phyloP scores from a whole-genome alignment of 2,113 vertebrate species.

The Eidolon helvum region DNA sequence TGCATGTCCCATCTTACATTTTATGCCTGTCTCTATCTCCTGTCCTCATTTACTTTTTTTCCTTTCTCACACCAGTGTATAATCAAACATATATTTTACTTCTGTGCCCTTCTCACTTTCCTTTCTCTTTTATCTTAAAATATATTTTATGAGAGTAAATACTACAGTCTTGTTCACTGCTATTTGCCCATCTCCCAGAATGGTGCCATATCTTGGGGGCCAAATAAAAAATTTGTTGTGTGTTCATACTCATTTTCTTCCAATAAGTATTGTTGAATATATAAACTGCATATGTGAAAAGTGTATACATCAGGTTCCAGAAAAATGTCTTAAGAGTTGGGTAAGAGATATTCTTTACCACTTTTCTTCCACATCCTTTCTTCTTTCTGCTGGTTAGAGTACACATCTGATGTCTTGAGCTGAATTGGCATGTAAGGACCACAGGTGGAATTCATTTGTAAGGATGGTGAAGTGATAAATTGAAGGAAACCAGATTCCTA shows the following conservation, averaged over 20 bases:
- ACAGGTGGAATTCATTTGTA: not conserved
- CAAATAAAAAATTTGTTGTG: not conserved
- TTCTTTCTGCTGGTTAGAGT: not conserved
- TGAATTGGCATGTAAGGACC: not conserved
- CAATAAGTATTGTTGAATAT: not conserved
- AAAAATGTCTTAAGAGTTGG: not conserved
- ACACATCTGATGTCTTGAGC: not conserved
- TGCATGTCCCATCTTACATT: not conserved
- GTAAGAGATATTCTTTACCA: not conserved
- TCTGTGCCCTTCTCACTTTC: not conserved
- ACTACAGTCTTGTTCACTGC: not conserved
- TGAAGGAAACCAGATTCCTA: not conserved
- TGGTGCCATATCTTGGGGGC: not conserved
- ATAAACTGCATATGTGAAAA: not conserved
- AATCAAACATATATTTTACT: not conserved
- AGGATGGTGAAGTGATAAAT: not conserved
- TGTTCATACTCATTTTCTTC: not conserved
- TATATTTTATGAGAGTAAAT: not conserved
- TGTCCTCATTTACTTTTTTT: not conserved
- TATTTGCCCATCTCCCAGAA: not conserved
- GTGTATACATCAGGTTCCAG: rapidly evolving
- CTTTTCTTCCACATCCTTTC: not conserved
- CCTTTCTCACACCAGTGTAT: not conserved
- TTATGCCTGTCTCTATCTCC: not conserved
- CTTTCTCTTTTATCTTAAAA: not conserved